A percentile compares a stretch with the other conserved stretches of the same genome.
Evolutionary conservation across 2,888 invertebrate genomes (phyloP).

Genomic region (Conistra vaccinii): DNA sequence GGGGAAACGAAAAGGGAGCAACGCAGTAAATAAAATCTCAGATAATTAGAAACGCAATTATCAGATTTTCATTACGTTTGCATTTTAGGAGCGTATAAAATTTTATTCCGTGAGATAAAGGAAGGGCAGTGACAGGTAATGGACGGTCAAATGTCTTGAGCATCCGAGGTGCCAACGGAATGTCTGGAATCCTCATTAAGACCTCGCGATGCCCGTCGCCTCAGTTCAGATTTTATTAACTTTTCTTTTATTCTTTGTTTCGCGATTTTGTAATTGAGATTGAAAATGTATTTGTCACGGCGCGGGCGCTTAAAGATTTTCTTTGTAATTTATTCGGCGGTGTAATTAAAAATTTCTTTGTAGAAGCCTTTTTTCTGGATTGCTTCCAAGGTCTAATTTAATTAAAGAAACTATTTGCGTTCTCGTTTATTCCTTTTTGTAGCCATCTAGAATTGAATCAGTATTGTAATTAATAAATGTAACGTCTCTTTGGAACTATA

Average conservation of each 20-base stretch:
- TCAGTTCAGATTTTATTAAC: conserved; percentile 43
- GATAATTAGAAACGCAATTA: conserved; percentile 46
- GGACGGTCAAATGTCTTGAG: conserved; percentile 35
- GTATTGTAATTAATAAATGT: neutral
- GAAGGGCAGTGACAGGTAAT: conserved; percentile 9
- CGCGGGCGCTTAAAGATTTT: conserved; percentile 19
- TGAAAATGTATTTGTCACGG: conserved; percentile 40
- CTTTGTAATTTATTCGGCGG: conserved; percentile 14
- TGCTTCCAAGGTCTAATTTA: conserved; percentile 5
- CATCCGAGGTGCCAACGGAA: conserved; percentile 42
- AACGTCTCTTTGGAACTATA: too few species aligned
- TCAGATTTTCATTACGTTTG: conserved; percentile 44
- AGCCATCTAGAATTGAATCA: neutral
- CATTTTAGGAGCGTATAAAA: conserved; percentile 29
- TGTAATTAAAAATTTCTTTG: conserved; percentile 43
- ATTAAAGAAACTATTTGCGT: conserved; percentile 23
- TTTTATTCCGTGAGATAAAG: conserved; percentile 16
- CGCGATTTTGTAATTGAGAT: conserved; percentile 49
- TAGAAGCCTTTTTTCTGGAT: conserved; percentile 4
- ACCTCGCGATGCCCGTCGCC: conserved; percentile 29
- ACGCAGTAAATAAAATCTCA: conserved; percentile 40
- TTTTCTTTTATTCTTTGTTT: conserved; percentile 20
- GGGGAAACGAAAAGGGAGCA: neutral
- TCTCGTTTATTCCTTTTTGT: neutral
- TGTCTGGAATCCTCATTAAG: conserved; percentile 51